A percentile compares a stretch with the other conserved stretches of the same genome.
Evolutionary conservation across 2,113 vertebrate genomes (phyloP).

Genomic region (Grantiella picta): DNA sequence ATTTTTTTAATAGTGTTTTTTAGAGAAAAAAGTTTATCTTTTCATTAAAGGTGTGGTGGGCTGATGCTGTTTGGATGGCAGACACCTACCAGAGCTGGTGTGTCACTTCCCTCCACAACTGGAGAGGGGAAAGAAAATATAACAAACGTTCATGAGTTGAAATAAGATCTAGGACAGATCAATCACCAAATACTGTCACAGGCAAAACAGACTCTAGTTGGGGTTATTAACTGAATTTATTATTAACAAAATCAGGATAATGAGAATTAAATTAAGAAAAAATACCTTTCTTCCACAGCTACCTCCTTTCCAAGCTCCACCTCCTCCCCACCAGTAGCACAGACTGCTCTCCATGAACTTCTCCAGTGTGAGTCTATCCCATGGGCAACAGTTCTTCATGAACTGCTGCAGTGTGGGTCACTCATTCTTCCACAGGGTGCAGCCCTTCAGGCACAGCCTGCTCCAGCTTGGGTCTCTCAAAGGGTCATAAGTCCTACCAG

Average conservation of each 20-base stretch:
- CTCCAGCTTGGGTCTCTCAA: not conserved
- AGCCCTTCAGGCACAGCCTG: not conserved
- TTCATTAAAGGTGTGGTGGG: not conserved
- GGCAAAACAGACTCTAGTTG: not conserved
- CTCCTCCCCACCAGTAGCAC: not conserved
- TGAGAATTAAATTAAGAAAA: not conserved
- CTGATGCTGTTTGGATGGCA: not conserved
- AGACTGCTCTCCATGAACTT: not conserved
- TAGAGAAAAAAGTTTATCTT: not conserved
- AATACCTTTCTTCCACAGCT: not conserved
- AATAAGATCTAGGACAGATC: not conserved
- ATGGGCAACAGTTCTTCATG: rapidly evolving
- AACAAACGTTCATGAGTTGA: not conserved
- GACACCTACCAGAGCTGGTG: not conserved
- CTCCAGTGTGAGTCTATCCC: not conserved
- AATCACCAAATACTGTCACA: not conserved
- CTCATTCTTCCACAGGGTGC: not conserved
- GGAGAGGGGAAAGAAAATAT: not conserved
- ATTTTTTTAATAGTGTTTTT: not conserved
- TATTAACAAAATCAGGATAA: not conserved
- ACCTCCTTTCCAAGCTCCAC: not conserved
- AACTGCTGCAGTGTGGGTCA: not conserved
- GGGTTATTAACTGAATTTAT: not conserved
- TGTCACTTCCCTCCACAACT: not conserved
- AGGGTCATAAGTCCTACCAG: not conserved